phyloP scores from a whole-genome alignment of 2,888 invertebrate species.

The Portevinia maculata region DNA sequence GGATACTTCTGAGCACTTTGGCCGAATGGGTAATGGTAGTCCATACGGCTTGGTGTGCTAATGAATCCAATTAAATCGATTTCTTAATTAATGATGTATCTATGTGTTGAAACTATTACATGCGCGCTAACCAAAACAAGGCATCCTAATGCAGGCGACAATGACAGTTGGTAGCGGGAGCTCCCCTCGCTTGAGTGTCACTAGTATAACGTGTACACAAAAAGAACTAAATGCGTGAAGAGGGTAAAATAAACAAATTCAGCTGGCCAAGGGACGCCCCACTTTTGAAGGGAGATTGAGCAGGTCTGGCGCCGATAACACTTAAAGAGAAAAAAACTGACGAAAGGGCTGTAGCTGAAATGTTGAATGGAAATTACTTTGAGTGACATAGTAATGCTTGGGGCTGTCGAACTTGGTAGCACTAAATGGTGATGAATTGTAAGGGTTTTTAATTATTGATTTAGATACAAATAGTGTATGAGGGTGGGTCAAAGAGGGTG shows the following conservation, averaged over 20 bases:
- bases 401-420: constrained; percentile 46
- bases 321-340: constrained; percentile 6
- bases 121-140: constrained; percentile 16
- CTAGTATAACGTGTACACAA: constrained; percentile 30
- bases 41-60: constrained; percentile 22
- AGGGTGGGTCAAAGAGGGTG: background rate
- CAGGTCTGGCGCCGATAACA: constrained; percentile 44
- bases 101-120: constrained; percentile 39
- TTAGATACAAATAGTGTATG: too few species aligned
- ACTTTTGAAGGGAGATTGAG: constrained; percentile 25
- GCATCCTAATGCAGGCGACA: constrained; percentile 12
- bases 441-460: constrained; percentile 4
- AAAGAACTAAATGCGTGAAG: constrained; percentile 20
- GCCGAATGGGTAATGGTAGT: constrained; percentile 9
- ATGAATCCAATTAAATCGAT: constrained; percentile 61
- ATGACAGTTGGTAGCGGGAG: background rate
- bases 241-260: constrained; percentile 15
- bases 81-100: constrained; percentile 6
- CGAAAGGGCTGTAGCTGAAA: background rate
- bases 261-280: constrained; percentile 6
- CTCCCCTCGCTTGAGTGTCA: constrained; percentile 12
- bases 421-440: constrained; percentile 9
- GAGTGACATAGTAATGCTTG: constrained; percentile 15
- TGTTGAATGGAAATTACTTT: constrained; percentile 56
- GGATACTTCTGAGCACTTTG: constrained; percentile 4